Percentiles rank a stretch among this genome's conserved stretches.
These are phyloP conservation scores for Distichodus sexfasciatus DNA, from an alignment of 2,797 vertebrate species.

Conservation along the genomic window DNA sequence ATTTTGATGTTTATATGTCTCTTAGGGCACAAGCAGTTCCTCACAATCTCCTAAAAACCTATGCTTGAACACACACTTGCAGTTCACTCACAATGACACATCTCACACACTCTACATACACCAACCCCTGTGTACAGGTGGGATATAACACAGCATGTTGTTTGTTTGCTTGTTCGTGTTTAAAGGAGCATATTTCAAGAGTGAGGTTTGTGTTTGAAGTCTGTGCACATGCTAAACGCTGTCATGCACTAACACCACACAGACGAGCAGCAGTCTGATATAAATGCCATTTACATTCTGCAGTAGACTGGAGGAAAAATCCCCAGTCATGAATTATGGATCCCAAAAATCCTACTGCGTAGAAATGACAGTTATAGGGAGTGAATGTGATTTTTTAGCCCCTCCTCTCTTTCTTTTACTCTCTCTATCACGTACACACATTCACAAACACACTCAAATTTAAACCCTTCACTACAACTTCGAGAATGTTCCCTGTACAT, in stretches of 20 bases:
- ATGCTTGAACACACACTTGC: too few relatives aligned
- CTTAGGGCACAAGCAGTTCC: too few relatives aligned
- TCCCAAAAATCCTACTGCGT: slow-evolving; percentile 29
- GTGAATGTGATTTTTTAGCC: slow-evolving; percentile 18
- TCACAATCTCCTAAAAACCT: too few relatives aligned
- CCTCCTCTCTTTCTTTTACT: background rate
- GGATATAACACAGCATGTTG: too few relatives aligned
- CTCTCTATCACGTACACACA: background rate
- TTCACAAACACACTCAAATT: slow-evolving; percentile 7
- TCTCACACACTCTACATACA: too few relatives aligned
- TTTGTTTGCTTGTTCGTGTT: background rate
- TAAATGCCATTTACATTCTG: slow-evolving; percentile 10
- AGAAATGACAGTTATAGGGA: slow-evolving; percentile 39
- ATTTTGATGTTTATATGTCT: too few relatives aligned
- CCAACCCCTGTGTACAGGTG: too few relatives aligned
- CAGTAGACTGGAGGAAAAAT: slow-evolving; percentile 10
- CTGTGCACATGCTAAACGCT: slow-evolving; percentile 1
- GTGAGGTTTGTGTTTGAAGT: slow-evolving; percentile 28
- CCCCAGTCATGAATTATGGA: slow-evolving; percentile 46
- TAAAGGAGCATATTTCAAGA: slow-evolving; percentile 24
- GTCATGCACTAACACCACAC: slow-evolving; percentile 12
- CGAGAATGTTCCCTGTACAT: too few relatives aligned
- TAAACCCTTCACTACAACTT: too few relatives aligned
- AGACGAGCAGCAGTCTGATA: background rate
- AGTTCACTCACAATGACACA: too few relatives aligned